Conservation (phyloP, 2,888 invertebrate species). For the Autographa gamma region DNA sequence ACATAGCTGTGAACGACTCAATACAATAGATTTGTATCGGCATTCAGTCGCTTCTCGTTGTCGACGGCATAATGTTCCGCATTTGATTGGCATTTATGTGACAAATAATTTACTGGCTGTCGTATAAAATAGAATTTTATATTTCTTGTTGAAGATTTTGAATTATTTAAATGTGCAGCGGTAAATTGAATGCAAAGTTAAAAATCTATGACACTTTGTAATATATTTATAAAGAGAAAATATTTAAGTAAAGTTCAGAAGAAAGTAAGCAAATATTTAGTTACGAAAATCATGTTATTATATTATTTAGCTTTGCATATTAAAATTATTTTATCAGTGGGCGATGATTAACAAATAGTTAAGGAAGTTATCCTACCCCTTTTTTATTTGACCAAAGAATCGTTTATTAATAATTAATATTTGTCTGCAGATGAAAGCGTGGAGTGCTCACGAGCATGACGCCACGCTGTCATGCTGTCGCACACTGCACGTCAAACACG, state of each 20-base stretch:
- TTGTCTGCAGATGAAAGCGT: conserved; percentile 84
- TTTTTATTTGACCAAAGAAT: neutral
- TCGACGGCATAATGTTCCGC: conserved; percentile 11
- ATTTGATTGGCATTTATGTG: conserved; percentile 30
- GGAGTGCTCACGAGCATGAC: conserved; percentile 85
- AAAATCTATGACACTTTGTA: too few relatives aligned
- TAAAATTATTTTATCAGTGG: too few relatives aligned
- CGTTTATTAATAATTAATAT: neutral
- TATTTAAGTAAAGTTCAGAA: too few relatives aligned
- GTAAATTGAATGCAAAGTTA: too few relatives aligned
- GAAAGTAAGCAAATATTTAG: too few relatives aligned
- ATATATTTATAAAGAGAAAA: too few relatives aligned
- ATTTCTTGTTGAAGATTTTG: too few relatives aligned
- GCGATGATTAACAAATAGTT: too few relatives aligned
- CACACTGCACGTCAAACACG: conserved; percentile 92
- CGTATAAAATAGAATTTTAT: conserved; percentile 7
- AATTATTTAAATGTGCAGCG: too few relatives aligned
- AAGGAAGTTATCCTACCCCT: too few relatives aligned
- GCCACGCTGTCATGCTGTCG: conserved; percentile 89
- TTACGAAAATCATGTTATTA: too few relatives aligned
- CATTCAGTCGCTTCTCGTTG: conserved; percentile 16
- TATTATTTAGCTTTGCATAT: too few relatives aligned
- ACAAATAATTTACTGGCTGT: conserved; percentile 26
- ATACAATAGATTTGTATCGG: conserved; percentile 27
- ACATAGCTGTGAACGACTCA: conserved; percentile 26